Base-by-base conservation (phyloP, 2,888 invertebrate species). In the Patella caerulea region DNA sequence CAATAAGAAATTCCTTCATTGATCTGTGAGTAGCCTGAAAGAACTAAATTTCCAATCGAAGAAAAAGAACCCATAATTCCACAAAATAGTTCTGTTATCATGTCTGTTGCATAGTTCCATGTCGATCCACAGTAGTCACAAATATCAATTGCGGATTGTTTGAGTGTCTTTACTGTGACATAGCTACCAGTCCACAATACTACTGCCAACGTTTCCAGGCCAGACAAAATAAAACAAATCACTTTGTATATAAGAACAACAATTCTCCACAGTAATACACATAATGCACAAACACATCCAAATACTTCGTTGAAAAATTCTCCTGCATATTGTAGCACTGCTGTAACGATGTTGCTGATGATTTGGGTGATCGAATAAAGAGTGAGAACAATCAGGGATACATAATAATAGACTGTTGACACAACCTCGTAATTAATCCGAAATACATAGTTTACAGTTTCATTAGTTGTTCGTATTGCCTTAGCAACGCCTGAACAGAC, bases 251-350 rank as follows among this genome's bases (percentile, higher is more conserved):
- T 9, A 7, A 83, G 59, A 45, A 83, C 55, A 14, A 77, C 9
- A 56, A 83, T 70, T 45, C 72, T 79, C 82, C 81, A 81, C 70
- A 81, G 29, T 9, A 83, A 74, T n/a, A 77, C 59, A 24, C 77
- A 17, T 3, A 83, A 55, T 11, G 79, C 75, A 54, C 72, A 73
- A 9, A 80, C 52, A 55, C 82, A 83, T n/a, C 56, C 71, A 56
- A 75, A 74, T 12, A 83, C 55, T 73, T 84, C 83, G 12, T 69
- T 17, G 15, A 81, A 59, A 73, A 83, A 83, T 55, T 83, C 82
- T 34, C 77, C 53, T 12, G 80, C 65, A 45, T 74, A 79, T 19
- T 69, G 56, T 19, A 73, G 17, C 11, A 78, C 55, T n/a, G 78
- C 74, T 15, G 74, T 45, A 14, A 78, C 29, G 34, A 54, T 29